phyloP scores from a whole-genome alignment of 2,888 invertebrate species.

The Microplitis manilae region DNA sequence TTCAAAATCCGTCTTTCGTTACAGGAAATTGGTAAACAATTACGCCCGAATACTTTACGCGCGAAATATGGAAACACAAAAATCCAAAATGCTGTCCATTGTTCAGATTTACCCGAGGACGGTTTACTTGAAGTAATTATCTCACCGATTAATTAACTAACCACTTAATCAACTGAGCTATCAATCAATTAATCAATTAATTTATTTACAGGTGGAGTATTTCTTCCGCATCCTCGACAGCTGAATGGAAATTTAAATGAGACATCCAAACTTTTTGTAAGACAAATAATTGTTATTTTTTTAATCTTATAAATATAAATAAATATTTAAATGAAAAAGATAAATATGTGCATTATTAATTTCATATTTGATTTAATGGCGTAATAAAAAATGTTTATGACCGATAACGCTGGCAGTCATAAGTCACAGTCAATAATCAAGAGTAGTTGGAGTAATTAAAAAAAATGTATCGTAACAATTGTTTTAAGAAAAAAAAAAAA shows the following conservation, averaged over 20 bases:
- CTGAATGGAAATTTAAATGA: neutral
- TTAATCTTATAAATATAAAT: neutral
- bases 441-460: neutral
- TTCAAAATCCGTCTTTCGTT: neutral
- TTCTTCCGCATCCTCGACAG: conserved; percentile 81
- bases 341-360: too few relatives aligned
- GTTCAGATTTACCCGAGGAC: conserved; percentile 94
- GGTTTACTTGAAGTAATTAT: conserved; percentile 80
- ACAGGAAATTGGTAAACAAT: conserved; percentile 88
- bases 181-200: too few relatives aligned
- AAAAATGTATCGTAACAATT: neutral
- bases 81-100: conserved; percentile 91
- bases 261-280: neutral
- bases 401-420: neutral
- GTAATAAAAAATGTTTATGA: neutral
- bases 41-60: conserved; percentile 87
- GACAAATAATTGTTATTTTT: neutral
- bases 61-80: conserved; percentile 88
- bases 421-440: neutral
- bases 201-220: conserved; percentile 76
- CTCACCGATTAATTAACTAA: too few relatives aligned
- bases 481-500: neutral
- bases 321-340: neutral
- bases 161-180: too few relatives aligned
- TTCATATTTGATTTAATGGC: neutral